Percentiles rank a stretch among this genome's conserved stretches.
phyloP scores from a whole-genome alignment of 92 coral and sea anemone species.

The Palythoa grandis region DNA sequence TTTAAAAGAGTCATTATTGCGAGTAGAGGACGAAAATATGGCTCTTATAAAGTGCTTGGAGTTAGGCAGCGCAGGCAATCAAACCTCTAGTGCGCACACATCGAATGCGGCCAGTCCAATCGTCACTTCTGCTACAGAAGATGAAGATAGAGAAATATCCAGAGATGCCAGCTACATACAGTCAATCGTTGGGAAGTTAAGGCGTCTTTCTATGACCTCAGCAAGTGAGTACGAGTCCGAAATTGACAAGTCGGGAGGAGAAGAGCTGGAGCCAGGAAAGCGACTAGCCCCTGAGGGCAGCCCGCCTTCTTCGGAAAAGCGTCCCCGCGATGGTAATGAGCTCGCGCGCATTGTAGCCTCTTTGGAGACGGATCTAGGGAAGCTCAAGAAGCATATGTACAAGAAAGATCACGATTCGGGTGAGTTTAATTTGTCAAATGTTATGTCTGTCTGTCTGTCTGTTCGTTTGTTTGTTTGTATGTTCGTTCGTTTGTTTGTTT shows the following conservation, averaged over 20 bases:
- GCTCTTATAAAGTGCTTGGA: constrained; percentile 80
- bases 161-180: constrained; percentile 37
- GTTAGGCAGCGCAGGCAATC: constrained; percentile 54
- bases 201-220: constrained; percentile 42
- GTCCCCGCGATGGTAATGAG: constrained; percentile 45
- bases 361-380: constrained; percentile 68
- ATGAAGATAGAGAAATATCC: constrained; percentile 4
- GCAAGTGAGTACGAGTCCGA: constrained; percentile 44
- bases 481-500: too few relatives aligned
- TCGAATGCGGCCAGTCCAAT: constrained; percentile 55
- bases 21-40: constrained; percentile 80
- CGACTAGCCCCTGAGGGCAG: constrained; percentile 34
- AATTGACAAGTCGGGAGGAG: constrained; percentile 36
- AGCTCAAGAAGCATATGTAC: constrained; percentile 58
- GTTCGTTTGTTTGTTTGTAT: background rate
- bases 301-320: constrained; percentile 24
- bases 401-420: constrained; percentile 46
- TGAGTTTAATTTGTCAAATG: background rate
- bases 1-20: constrained; percentile 60
- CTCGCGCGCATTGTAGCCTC: constrained; percentile 63
- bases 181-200: constrained; percentile 34
- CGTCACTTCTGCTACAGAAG: constrained; percentile 36
- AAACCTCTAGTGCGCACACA: constrained; percentile 54
- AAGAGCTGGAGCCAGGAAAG: constrained; percentile 48
- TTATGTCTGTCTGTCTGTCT: background rate